These are phyloP conservation scores for Megalurothrips usitatus DNA, from an alignment of 2,888 invertebrate species.

Conservation along the genomic window DNA sequence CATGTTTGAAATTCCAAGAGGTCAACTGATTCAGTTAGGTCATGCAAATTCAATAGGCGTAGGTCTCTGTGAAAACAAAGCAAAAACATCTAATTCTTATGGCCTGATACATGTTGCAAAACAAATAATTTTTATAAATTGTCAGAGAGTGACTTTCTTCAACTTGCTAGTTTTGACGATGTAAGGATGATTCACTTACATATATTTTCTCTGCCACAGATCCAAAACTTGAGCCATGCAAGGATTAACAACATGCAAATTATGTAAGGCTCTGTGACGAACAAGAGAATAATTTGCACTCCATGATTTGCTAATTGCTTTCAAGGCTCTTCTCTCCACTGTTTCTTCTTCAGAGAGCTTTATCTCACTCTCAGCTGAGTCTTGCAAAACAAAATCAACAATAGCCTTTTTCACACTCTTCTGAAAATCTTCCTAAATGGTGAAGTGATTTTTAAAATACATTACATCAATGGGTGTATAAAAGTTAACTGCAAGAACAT, in stretches of 20 bases:
- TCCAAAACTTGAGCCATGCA: slow-evolving; percentile 74
- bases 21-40: neutral
- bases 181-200: slow-evolving; percentile 49
- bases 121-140: neutral
- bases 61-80: neutral
- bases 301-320: slow-evolving; percentile 63
- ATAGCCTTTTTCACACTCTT: slow-evolving; percentile 86
- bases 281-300: slow-evolving; percentile 49
- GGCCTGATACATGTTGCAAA: neutral
- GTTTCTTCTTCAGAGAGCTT: slow-evolving; percentile 49
- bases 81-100: neutral
- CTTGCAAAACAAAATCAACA: slow-evolving; percentile 84
- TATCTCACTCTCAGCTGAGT: slow-evolving; percentile 44
- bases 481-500: neutral
- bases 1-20: neutral
- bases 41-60: neutral
- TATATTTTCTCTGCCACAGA: slow-evolving; percentile 75
- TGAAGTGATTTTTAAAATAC: neutral
- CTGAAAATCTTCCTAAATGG: slow-evolving; percentile 69
- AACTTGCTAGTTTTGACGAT: neutral
- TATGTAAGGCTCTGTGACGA: slow-evolving; percentile 44
- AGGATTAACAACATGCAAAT: slow-evolving; percentile 72
- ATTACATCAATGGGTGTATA: neutral
- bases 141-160: neutral
- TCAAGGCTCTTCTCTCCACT: slow-evolving; percentile 55